Conservation (phyloP, 1,140 invertebrate species). For the Heliconius congener region DNA sequence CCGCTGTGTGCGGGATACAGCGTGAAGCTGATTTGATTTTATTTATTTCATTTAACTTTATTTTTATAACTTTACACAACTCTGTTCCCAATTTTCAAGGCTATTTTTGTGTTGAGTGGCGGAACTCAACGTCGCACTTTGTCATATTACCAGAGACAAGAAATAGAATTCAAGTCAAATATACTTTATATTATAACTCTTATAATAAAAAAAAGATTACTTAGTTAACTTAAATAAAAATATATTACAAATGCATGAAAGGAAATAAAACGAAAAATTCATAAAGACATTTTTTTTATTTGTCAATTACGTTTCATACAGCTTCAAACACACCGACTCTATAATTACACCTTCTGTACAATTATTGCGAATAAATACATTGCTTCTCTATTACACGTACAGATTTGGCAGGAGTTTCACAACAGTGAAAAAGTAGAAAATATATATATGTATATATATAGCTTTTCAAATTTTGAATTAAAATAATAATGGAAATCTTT, state of each 20-base stretch:
- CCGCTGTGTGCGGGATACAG: too few species aligned
- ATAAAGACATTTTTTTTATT: slow-evolving; percentile 72
- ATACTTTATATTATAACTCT: not conserved
- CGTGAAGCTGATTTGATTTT: too few species aligned
- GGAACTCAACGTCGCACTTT: too few species aligned
- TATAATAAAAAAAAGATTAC: not conserved
- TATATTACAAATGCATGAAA: not conserved
- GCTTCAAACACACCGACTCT: slow-evolving; percentile 59
- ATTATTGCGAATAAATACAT: slow-evolving; percentile 74
- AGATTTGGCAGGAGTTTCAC: slow-evolving; percentile 56
- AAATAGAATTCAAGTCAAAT: too few species aligned
- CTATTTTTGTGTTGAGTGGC: too few species aligned
- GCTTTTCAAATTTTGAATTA: not conserved
- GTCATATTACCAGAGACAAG: too few species aligned
- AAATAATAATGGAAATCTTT: slow-evolving; percentile 1
- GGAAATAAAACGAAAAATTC: slow-evolving; percentile 58
- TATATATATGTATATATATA: not conserved
- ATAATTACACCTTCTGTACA: slow-evolving; percentile 69
- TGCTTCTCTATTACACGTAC: slow-evolving; percentile 56
- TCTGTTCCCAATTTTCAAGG: too few species aligned
- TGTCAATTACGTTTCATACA: slow-evolving; percentile 62
- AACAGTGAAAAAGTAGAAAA: slow-evolving; percentile 35
- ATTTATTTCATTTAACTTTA: too few species aligned
- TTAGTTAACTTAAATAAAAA: not conserved
- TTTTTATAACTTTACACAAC: too few species aligned